Evolutionary conservation across 2,113 vertebrate genomes (phyloP).

Genomic region (Octodon degus): DNA sequence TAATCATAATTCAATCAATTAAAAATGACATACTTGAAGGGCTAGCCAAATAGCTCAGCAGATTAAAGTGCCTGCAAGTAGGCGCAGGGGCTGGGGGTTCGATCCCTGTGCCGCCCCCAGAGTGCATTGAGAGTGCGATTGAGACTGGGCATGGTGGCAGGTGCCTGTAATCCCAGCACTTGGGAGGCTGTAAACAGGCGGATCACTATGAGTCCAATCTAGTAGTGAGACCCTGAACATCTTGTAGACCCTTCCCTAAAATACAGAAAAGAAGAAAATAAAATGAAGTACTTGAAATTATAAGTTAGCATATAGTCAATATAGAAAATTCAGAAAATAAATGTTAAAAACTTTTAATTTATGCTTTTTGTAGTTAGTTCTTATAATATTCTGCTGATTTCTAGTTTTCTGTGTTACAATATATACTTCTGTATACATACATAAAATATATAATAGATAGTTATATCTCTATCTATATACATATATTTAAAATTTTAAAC

Average conservation of each 20-base stretch:
- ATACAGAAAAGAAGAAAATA: background rate
- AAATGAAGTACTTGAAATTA: constrained; percentile 44
- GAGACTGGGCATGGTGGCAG: too few relatives aligned
- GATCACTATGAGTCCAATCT: too few relatives aligned
- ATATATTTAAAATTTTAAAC: constrained; percentile 35
- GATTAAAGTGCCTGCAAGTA: too few relatives aligned
- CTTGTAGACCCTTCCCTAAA: too few relatives aligned
- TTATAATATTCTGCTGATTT: constrained; percentile 30
- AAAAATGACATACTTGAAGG: too few relatives aligned
- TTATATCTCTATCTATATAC: constrained; percentile 1
- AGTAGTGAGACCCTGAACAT: too few relatives aligned
- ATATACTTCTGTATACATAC: background rate
- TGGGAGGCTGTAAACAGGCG: too few relatives aligned
- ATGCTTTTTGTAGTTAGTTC: background rate
- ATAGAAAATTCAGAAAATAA: constrained; percentile 22
- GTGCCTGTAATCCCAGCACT: too few relatives aligned
- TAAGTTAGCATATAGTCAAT: background rate
- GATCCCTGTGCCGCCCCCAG: too few relatives aligned
- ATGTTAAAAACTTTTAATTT: constrained; percentile 8
- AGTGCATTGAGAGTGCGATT: too few relatives aligned
- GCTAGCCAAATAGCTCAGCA: too few relatives aligned
- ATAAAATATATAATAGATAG: background rate
- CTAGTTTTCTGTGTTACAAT: background rate
- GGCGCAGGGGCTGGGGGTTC: too few relatives aligned
- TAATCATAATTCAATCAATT: background rate